These are phyloP conservation scores for Scaptomyza reducta DNA, from an alignment of 2,888 invertebrate genomes.

Conservation along the genomic window DNA sequence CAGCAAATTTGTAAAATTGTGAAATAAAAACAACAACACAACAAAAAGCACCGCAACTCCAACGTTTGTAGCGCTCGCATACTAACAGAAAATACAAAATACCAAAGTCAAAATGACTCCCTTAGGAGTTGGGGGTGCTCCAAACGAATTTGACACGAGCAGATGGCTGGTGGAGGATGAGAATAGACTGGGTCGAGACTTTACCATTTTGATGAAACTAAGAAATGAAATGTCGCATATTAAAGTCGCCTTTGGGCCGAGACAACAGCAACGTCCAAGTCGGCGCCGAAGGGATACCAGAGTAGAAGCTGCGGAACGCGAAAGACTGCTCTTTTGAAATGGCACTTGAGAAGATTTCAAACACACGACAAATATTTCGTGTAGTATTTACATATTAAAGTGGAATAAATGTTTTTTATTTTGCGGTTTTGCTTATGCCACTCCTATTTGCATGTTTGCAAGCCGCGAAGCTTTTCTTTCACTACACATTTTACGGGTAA, in stretches of 20 bases:
- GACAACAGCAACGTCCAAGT: conserved; percentile 31
- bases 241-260: conserved; percentile 55
- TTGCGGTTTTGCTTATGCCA: conserved; percentile 15
- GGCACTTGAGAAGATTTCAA: conserved; percentile 44
- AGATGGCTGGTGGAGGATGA: conserved; percentile 27
- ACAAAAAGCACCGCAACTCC: conserved; percentile 22
- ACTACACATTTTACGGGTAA: conserved; percentile 66
- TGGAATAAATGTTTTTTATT: conserved; percentile 27
- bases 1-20: conserved; percentile 58
- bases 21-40: conserved; percentile 29
- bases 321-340: conserved; percentile 44
- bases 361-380: conserved; percentile 35
- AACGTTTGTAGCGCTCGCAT: conserved; percentile 30
- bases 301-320: neutral
- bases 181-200: conserved; percentile 8
- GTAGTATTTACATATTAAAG: conserved; percentile 45
- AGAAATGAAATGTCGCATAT: conserved; percentile 66
- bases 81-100: conserved; percentile 58
- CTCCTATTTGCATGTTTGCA: conserved; percentile 55
- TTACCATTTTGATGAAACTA: conserved; percentile 45
- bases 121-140: conserved; percentile 47
- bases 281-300: conserved; percentile 8
- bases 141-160: conserved; percentile 44
- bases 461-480: conserved; percentile 33
- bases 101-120: conserved; percentile 76